Evolutionary conservation across 2,888 invertebrate genomes (phyloP), one percentile per base, ranked within the genome.

Genomic region (Drosophila borealis): DNA sequence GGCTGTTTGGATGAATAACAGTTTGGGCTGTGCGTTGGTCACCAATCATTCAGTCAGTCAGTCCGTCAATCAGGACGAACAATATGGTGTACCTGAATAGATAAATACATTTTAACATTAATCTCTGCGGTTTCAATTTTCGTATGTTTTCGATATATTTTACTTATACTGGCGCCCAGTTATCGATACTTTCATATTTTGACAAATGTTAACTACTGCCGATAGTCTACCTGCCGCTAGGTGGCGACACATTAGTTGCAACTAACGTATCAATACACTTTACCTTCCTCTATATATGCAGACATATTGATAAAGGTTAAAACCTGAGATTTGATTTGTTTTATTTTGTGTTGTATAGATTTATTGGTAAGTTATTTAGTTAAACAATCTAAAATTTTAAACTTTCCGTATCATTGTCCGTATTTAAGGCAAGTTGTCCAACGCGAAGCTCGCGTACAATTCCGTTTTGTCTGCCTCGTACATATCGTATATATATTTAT

Each of bases 331-430:
- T 53, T 17, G 17, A 2, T 67, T 37, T 21, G 8, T 42, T 57
- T 68, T 65, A 29, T 29, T 2, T 8, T 10, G 10, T 33, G 11
- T 29, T 25, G 71, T 75, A 66, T 70, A 54, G 60, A 62, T 86
- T 88, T 88, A 88, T 88, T 85, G 66, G 66, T 78, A 88, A 69
- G 59, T 72, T 82, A 81, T 73, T 54, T 68, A 69, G 70, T 81
- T 88, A 86, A 80, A 84, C 81, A 86, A 88, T 87, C 80, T 85
- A 82, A 78, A 84, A 73, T 79, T 64, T 82, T 82, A 78, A 83
- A 80, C 77, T 80, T 80, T 83, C 72, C 54, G 79, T 80, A 88
- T 90, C 89, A 89, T 90, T 90, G 88, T 90, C 90, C 89, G 90
- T 81, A 85, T 83, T 88, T 72, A 90, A 90, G 90, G 90, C 90